Evolutionary conservation across 1,140 invertebrate species (phyloP).

Genomic region (Sesamia nonagrioides): DNA sequence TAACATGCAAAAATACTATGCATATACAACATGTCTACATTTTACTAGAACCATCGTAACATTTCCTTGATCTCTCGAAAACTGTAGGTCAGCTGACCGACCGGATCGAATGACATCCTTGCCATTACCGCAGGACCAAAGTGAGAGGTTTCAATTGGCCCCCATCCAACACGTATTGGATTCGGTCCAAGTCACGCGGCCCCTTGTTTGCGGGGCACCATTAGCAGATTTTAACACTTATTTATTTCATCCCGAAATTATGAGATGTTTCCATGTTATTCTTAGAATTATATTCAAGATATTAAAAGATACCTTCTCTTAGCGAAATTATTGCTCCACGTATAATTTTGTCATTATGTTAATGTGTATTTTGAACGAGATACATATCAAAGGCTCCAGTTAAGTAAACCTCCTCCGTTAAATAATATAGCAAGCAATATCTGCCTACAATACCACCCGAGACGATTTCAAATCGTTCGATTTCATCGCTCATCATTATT

Average conservation of each 20-base stretch:
- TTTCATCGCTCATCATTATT: background rate
- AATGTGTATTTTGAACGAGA: too few relatives aligned
- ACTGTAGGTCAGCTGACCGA: constrained; percentile 18
- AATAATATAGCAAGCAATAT: background rate
- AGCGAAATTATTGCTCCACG: too few relatives aligned
- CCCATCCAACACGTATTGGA: constrained; percentile 53
- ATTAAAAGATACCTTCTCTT: too few relatives aligned
- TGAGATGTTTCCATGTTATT: constrained; percentile 1
- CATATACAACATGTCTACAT: background rate
- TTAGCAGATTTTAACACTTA: constrained; percentile 54
- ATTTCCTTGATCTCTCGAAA: constrained; percentile 39
- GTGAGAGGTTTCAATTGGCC: constrained; percentile 56
- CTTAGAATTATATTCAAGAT: background rate
- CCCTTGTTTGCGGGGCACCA: constrained; percentile 48
- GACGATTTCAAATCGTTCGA: constrained; percentile 2
- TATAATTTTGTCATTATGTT: too few relatives aligned
- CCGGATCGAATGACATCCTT: constrained; percentile 47
- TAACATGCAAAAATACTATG: background rate
- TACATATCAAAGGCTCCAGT: background rate
- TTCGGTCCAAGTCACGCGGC: constrained; percentile 52
- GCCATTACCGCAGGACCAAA: constrained; percentile 51
- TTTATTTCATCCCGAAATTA: constrained; percentile 37
- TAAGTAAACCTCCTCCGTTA: background rate
- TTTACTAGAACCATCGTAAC: background rate
- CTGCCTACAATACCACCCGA: background rate